Conservation (phyloP, 1,140 invertebrate species). For the Drosophila setifemur region DNA sequence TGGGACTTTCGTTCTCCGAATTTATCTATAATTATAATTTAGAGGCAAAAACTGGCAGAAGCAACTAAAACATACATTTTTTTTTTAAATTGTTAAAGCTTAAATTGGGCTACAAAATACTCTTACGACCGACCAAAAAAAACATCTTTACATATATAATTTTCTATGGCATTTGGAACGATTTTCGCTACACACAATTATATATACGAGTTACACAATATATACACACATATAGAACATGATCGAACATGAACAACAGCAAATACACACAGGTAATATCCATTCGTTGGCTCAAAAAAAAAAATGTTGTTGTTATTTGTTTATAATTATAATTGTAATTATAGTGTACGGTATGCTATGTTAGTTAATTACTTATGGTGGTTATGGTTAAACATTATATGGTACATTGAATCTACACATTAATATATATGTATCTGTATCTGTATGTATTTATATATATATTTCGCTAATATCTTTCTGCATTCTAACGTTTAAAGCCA, state of each 20-base stretch:
- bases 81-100: conserved; percentile 12
- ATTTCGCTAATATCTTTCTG: conserved; percentile 11
- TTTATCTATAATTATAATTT: neutral
- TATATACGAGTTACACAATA: conserved; percentile 10
- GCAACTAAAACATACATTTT: too few species aligned
- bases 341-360: too few species aligned
- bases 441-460: conserved; percentile 3
- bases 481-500: conserved; percentile 63
- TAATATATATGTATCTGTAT: neutral
- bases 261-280: conserved; percentile 31
- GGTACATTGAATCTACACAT: conserved; percentile 29
- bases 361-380: conserved; percentile 7
- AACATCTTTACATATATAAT: neutral
- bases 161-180: conserved; percentile 24
- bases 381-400: neutral
- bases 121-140: neutral
- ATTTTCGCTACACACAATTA: conserved; percentile 33
- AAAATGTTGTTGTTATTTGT: neutral
- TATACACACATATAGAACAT: conserved; percentile 9
- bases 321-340: neutral
- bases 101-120: conserved; percentile 3
- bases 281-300: conserved; percentile 43
- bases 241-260: conserved; percentile 40
- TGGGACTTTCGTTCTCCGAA: too few species aligned
- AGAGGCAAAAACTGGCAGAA: neutral